Base-by-base conservation (phyloP, 2,888 invertebrate species). In the Lochmaea crataegi region DNA sequence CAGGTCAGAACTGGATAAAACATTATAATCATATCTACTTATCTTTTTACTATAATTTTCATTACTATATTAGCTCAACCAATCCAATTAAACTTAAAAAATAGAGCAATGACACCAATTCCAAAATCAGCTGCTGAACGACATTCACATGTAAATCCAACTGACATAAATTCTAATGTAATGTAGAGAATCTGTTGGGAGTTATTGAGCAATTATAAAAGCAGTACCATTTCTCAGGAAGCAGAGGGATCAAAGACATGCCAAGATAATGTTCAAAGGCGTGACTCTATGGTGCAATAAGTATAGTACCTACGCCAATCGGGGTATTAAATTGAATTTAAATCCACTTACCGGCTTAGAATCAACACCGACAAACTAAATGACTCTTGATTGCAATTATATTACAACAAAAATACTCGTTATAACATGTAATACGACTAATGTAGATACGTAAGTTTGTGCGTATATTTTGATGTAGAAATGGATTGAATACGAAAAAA, bases 361-460 rank as follows among this genome's bases (percentile, higher is more conserved):
- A 68, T 22, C 38, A 73, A 71, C 56, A 60, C 71, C 56, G 53
- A 56, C 7, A 18, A 63, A 68, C 51, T 53, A 48, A 75, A 74
- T 57, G 42, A 22, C 68, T 71, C 45, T 61, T 16, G 18, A 53
- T 14, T 65, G 53, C 22, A 57, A 64, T 58, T 64, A 68, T 75
- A 74, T 76, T 74, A 76, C 76, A 73, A 66, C 48, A 71, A 69
- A 58, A 65, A 75, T 57, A 64, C 48, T 72, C 72, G 16, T 32
- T 32, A 38, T 41, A 42, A 63, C 42, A 63, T 63, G 41, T 63
- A 63, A 18, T 57, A 48, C 64, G 56, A 69, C 64, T 71, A 16
- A 66, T 64, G 66, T 67, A 69, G 69, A 75, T 75, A 75, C 75
- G 75, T 65, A 72, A 71, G 73, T 75, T 76, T 78, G 76, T 78